A percentile compares a stretch with the other conserved stretches of the same genome.
These are phyloP conservation scores for Ceratina calcarata DNA, from an alignment of 1,140 invertebrate genomes.

Conservation along the genomic window DNA sequence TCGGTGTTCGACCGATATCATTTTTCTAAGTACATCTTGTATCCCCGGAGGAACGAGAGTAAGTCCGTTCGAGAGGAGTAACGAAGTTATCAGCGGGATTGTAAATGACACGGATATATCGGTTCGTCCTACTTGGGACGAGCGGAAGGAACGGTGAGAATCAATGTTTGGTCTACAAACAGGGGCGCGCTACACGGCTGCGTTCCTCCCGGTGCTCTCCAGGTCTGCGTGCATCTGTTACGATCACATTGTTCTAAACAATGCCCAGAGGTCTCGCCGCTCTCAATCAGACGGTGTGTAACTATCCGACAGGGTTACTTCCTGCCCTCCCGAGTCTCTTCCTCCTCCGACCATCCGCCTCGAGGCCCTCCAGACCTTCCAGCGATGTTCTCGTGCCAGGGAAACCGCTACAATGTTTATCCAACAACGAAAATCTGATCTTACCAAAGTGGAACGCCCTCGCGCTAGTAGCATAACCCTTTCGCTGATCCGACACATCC, in stretches of 20 bases:
- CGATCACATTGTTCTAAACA: conserved; percentile 51
- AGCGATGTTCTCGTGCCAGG: not conserved
- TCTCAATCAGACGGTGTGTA: conserved; percentile 42
- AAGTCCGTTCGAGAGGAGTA: not conserved
- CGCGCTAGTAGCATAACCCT: not conserved
- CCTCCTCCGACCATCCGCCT: not conserved
- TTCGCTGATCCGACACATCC: not conserved
- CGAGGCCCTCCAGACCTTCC: not conserved
- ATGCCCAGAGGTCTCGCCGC: conserved; percentile 37
- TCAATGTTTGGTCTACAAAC: conserved; percentile 58
- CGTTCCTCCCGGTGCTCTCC: conserved; percentile 11
- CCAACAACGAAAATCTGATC: conserved; percentile 5
- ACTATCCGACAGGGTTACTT: conserved; percentile 14
- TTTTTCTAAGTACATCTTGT: no score
- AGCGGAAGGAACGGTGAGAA: conserved; percentile 40
- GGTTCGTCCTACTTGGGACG: conserved; percentile 13
- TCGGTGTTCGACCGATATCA: no score
- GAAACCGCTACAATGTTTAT: not conserved
- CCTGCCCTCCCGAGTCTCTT: not conserved
- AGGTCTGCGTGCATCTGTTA: conserved; percentile 36
- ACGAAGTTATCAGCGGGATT: not conserved
- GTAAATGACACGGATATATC: conserved; percentile 1
- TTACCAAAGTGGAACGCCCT: no score
- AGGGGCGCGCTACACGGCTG: conserved; percentile 2
- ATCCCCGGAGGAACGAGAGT: not conserved